These are phyloP conservation scores for Helleia helle DNA, from an alignment of 2,888 invertebrate species.

Conservation along the genomic window DNA sequence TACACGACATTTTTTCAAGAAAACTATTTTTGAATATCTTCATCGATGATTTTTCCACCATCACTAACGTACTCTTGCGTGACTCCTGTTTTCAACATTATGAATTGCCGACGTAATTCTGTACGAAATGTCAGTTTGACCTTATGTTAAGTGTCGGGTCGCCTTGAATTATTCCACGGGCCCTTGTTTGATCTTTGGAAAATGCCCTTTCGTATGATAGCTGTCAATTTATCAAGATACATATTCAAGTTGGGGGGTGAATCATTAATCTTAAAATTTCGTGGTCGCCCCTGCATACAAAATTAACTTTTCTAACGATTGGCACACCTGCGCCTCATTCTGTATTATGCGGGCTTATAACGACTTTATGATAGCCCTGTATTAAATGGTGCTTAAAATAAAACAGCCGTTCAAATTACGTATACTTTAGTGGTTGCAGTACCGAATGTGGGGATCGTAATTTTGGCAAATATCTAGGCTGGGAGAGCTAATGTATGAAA, in stretches of 20 bases:
- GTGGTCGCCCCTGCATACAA: neutral
- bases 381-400: constrained; percentile 6
- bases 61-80: constrained; percentile 43
- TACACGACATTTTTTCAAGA: too few species aligned
- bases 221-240: constrained; percentile 42
- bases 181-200: constrained; percentile 56
- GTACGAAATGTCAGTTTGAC: constrained; percentile 70
- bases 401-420: neutral
- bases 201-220: constrained; percentile 54
- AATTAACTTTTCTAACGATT: constrained; percentile 4
- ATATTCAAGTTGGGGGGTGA: constrained; percentile 10
- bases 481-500: too few species aligned
- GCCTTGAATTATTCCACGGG: constrained; percentile 51
- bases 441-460: neutral
- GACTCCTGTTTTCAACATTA: constrained; percentile 37
- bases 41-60: constrained; percentile 28
- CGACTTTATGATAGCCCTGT: neutral
- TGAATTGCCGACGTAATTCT: constrained; percentile 43
- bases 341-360: neutral
- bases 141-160: constrained; percentile 58
- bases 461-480: neutral
- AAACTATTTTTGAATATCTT: too few species aligned
- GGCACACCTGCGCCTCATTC: neutral
- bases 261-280: constrained; percentile 3
- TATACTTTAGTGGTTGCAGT: neutral